A percentile compares a stretch with the other conserved stretches of the same genome.
Evolutionary conservation across 2,113 vertebrate species (phyloP).

Genomic region (zebrafish (Danio rerio)): GRCz12tu NC_133191.1:24327501-24328000

Average conservation of each 20-base stretch:
- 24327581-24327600: too few species aligned
- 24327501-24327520: too few species aligned
- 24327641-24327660: too few species aligned
- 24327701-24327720: slow-evolving; percentile 56
- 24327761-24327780: slow-evolving; percentile 76
- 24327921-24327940: slow-evolving; percentile 32
- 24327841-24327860: slow-evolving; percentile 82
- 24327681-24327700: too few species aligned
- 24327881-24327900: slow-evolving; percentile 72
- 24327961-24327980: slow-evolving; percentile 57
- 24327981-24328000: slow-evolving; percentile 38
- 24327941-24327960: slow-evolving; percentile 39
- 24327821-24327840: slow-evolving; percentile 81
- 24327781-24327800: slow-evolving; percentile 67
- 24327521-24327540: too few species aligned
- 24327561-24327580: too few species aligned
- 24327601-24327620: too few species aligned
- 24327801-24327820: slow-evolving; percentile 59
- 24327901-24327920: slow-evolving; percentile 4
- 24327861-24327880: slow-evolving; percentile 81
- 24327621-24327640: too few species aligned
- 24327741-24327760: slow-evolving; percentile 56
- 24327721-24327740: slow-evolving; percentile 40
- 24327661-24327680: too few species aligned
- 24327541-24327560: too few species aligned